Conservation (phyloP, 2,113 vertebrate genomes). For the Mustela nigripes region DNA sequence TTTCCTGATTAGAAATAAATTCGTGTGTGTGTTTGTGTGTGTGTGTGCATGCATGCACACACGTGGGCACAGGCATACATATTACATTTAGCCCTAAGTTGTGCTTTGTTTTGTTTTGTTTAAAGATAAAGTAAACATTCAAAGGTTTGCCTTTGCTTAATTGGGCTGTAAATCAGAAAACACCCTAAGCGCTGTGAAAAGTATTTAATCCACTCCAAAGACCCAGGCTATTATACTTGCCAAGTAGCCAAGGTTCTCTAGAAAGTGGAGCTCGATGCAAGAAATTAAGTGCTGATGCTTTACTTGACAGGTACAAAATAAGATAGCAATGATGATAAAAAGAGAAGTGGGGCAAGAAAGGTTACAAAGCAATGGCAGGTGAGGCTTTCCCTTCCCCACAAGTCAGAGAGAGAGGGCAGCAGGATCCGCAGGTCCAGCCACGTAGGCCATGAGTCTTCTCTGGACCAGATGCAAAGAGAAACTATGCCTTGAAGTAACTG, state of each 20-base stretch:
- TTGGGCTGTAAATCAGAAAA: not conserved
- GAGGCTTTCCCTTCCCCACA: not conserved
- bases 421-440: not conserved
- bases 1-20: slow-evolving; percentile 53
- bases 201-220: not conserved
- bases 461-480: not conserved
- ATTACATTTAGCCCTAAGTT: not conserved
- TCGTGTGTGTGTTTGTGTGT: not conserved
- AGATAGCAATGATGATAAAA: not conserved
- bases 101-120: not conserved
- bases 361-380: not conserved
- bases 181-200: not conserved
- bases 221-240: not conserved
- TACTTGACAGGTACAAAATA: not conserved
- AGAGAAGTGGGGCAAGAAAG: not conserved
- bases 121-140: not conserved
- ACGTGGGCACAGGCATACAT: not conserved
- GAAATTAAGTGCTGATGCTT: not conserved
- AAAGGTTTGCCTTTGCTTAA: slow-evolving; percentile 10
- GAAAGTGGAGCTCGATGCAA: not conserved
- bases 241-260: not conserved
- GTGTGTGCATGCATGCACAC: not conserved
- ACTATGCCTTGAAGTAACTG: not conserved
- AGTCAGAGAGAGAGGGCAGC: not conserved
- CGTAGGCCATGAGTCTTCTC: not conserved